These are phyloP conservation scores for Pelobates cultripes DNA, from an alignment of 2,797 vertebrate species.

Conservation along the genomic window DNA sequence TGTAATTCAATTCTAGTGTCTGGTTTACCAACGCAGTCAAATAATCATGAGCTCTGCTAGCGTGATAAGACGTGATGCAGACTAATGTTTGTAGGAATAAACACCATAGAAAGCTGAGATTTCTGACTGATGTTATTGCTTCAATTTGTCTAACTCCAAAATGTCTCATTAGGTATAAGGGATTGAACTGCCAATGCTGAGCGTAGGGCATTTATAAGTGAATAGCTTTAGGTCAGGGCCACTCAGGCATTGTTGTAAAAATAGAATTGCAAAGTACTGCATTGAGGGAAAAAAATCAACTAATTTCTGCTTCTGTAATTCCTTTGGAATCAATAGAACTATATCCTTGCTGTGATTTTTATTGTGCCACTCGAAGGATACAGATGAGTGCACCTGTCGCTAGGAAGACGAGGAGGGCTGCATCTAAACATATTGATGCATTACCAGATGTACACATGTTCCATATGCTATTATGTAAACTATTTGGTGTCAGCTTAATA, in stretches of 20 bases:
- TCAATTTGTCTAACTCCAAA: not conserved
- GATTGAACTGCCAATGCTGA: not conserved
- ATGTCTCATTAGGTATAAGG: not conserved
- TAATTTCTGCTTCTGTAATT: constrained; percentile 5
- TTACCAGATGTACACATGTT: not conserved
- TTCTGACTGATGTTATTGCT: not conserved
- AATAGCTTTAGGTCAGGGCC: not conserved
- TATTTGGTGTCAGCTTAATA: not conserved
- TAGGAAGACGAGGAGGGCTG: not conserved
- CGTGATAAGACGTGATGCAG: not conserved
- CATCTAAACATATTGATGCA: not conserved
- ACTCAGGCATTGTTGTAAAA: not conserved
- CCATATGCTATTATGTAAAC: not conserved
- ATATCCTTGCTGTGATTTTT: constrained; percentile 8
- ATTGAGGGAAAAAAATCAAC: not conserved
- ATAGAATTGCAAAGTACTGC: not conserved
- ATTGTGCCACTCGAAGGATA: not conserved
- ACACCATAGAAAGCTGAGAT: not conserved
- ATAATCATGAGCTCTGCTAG: not conserved
- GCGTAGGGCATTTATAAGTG: not conserved
- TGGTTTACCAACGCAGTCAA: not conserved
- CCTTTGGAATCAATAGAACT: not conserved
- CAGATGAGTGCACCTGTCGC: not conserved
- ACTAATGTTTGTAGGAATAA: not conserved
- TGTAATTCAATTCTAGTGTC: not conserved